Base-by-base conservation (phyloP, 2,797 vertebrate genomes). In the Serranus cabrilla region DNA sequence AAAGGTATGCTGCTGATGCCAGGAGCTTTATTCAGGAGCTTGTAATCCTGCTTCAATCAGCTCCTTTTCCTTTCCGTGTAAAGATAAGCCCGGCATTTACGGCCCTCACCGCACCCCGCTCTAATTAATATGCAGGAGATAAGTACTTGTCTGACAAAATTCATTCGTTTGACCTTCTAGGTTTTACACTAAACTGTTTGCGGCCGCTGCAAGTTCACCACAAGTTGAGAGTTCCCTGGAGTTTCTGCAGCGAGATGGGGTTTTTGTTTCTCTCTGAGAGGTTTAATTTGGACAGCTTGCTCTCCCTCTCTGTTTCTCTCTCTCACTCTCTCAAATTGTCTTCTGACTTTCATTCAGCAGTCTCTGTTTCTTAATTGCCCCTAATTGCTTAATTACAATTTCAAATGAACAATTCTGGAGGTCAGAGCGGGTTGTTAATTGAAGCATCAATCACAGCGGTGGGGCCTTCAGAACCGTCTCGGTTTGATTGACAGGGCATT, bases 381-480 rank as follows among this genome's bases (percentile, higher is more conserved):
- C 82, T 95, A 95, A 95, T 95, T 95, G 91, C 93, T 94, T 94
- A 92, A 95, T 95, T 94, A 95, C 92, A 94, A 94, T 94, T 95
- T 94, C 90, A 95, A 94, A 95, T 95, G 93, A 95, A 95, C 93
- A 95, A 94, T 94, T 93, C 90, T 94, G 89, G 92, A 94, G 94
- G 94, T 94, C 94, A 93, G 90, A 93, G 91, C 78, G 40, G 84
- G 87, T 86, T 89, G 84, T 91, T 95, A 95, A 95, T 95, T 94
- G 93, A 94, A 93, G 94, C 94, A 95, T 95, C 94, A 93, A 95
- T 95, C 95, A 95, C 89, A 72, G 79, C 76, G 90, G 89, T 82
- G 66, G 84, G 91, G 86, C 88, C 87, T 90, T 86, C 87, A 90
- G 81, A 89, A 86, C 83, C 78, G 62, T 93, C 93, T 87, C 54